Percentiles rank a stretch among this genome's conserved stretches.
These are phyloP conservation scores for Zalophus californianus DNA, from an alignment of 2,797 vertebrate species.

Conservation along the genomic window DNA sequence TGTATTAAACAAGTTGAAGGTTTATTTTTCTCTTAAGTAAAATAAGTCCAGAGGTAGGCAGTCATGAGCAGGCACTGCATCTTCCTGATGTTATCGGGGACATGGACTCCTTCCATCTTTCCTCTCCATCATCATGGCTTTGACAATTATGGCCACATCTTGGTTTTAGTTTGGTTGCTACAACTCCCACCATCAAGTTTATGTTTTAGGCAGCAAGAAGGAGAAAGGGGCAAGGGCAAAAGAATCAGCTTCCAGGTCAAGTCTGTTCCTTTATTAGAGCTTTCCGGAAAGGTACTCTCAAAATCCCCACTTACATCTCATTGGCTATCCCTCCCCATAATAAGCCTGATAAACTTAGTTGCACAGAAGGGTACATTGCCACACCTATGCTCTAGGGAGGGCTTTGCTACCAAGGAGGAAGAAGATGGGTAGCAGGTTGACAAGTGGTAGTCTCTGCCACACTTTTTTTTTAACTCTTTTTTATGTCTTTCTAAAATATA, in stretches of 20 bases:
- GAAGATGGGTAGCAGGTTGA: not conserved
- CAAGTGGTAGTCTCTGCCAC: not conserved
- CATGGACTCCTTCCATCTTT: not conserved
- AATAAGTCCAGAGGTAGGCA: not conserved
- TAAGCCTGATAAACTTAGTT: not conserved
- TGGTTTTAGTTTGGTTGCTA: not conserved
- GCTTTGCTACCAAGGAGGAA: not conserved
- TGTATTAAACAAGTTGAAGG: not conserved
- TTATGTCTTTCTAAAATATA: conserved; percentile 28
- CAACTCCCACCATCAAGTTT: not conserved
- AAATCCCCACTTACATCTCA: not conserved
- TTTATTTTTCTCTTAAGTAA: conserved; percentile 24
- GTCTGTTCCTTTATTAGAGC: not conserved
- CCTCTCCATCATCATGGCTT: not conserved
- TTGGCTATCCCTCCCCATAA: not conserved
- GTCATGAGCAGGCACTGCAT: not conserved
- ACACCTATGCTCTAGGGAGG: not conserved
- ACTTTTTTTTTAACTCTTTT: not conserved
- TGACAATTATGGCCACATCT: not conserved
- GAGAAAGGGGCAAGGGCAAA: not conserved
- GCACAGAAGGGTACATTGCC: not conserved
- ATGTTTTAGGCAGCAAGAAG: not conserved
- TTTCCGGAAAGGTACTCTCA: not conserved
- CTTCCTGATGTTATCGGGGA: not conserved
- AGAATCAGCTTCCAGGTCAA: not conserved